Conservation (phyloP, 92 coral and sea anemone genomes). For the Phenganax subtilis region DNA sequence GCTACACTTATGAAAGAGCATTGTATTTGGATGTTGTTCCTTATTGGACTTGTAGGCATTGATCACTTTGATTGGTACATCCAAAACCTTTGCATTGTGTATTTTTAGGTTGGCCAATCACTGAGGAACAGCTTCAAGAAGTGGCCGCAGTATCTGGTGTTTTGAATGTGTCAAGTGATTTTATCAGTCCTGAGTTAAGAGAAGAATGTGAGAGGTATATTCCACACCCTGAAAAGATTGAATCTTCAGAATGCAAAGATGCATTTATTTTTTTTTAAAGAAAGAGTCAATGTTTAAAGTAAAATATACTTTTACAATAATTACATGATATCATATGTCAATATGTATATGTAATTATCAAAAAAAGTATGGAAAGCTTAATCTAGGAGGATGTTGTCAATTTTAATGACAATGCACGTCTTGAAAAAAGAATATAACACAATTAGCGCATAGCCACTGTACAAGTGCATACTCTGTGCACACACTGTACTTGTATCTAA, state of each 20-base stretch:
- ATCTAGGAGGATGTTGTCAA: neutral
- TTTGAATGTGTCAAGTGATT: slow-evolving; percentile 44
- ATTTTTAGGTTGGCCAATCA: slow-evolving; percentile 38
- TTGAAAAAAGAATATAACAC: too few relatives aligned
- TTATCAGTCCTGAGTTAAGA: slow-evolving; percentile 42
- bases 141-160: slow-evolving; percentile 54
- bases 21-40: neutral
- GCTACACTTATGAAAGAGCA: neutral
- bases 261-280: slow-evolving; percentile 29
- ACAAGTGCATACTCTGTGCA: too few relatives aligned
- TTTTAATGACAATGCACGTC: neutral
- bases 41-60: neutral
- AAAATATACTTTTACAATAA: neutral
- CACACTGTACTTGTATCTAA: too few relatives aligned
- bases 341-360: neutral
- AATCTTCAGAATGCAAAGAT: slow-evolving; percentile 24
- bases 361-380: neutral
- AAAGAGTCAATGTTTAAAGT: slow-evolving; percentile 12
- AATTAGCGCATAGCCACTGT: too few relatives aligned
- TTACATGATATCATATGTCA: neutral
- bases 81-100: neutral
- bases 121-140: slow-evolving; percentile 55
- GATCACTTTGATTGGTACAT: neutral
- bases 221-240: slow-evolving; percentile 20
- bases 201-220: slow-evolving; percentile 40